A percentile compares a stretch with the other conserved stretches of the same genome.
Conservation (phyloP, 2,797 vertebrate species). For the Balearica regulorum region DNA sequence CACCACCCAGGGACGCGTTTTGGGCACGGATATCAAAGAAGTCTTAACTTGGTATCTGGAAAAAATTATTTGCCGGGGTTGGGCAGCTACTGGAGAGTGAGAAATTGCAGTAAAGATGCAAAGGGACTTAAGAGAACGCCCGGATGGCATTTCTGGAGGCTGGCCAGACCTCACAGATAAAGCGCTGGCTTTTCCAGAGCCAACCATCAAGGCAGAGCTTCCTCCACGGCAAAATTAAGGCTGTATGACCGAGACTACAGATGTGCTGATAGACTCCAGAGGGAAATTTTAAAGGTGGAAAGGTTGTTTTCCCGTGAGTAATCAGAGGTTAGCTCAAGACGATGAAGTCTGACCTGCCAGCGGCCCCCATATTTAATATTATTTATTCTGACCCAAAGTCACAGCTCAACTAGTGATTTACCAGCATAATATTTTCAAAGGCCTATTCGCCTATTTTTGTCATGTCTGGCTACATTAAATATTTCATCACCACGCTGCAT, state of each 20-base stretch:
- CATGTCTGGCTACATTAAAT: background rate
- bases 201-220: background rate
- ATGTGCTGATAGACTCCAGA: background rate
- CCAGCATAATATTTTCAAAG: background rate
- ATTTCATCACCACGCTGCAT: background rate
- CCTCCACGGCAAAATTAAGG: background rate
- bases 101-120: background rate
- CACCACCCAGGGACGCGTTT: background rate
- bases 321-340: background rate
- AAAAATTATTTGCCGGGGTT: background rate
- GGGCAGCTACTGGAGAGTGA: background rate
- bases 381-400: background rate
- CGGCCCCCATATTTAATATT: background rate
- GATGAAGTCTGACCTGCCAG: background rate
- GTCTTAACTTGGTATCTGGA: background rate
- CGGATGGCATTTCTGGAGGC: background rate
- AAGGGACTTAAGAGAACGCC: background rate
- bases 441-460: background rate
- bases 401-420: background rate
- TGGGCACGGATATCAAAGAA: background rate
- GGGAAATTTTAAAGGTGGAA: background rate
- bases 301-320: background rate
- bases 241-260: background rate
- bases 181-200: background rate
- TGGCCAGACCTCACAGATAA: conserved; percentile 19